A percentile compares a stretch with the other conserved stretches of the same genome.
phyloP scores from a whole-genome alignment of 2,113 vertebrate species.

The Apteryx owenii region DNA sequence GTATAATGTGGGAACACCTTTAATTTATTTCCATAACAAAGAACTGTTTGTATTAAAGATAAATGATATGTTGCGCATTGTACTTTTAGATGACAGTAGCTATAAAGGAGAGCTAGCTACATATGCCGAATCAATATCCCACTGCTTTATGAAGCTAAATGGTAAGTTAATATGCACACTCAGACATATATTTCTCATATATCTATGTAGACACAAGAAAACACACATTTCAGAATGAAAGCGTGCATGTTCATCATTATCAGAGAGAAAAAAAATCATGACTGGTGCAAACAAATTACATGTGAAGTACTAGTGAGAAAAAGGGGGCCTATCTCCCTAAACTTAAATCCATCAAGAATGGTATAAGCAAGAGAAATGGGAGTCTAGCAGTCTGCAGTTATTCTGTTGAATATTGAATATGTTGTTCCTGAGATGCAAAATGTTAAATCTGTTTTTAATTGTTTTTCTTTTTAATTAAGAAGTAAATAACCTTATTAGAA shows the following conservation, averaged over 20 bases:
- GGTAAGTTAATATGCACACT: background rate
- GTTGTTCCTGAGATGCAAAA: constrained; percentile 9
- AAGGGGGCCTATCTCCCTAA: accelerated
- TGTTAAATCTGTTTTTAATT: constrained; percentile 52
- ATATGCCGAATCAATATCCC: background rate
- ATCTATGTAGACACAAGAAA: background rate
- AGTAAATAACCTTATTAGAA: constrained; percentile 51
- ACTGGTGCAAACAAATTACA: background rate
- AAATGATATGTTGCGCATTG: background rate
- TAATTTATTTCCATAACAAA: background rate
- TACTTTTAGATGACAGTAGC: background rate
- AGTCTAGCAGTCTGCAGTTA: background rate
- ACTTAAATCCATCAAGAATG: background rate
- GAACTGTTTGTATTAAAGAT: background rate
- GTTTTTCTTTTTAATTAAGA: constrained; percentile 63
- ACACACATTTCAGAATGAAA: background rate
- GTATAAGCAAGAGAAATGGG: background rate
- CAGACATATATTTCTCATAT: background rate
- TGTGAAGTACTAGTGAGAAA: background rate
- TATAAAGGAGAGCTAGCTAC: background rate
- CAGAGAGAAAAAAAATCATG: background rate
- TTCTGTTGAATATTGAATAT: constrained; percentile 32
- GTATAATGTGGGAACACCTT: background rate
- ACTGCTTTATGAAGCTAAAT: background rate
- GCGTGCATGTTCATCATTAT: background rate